Evolutionary conservation across 2,888 invertebrate species (phyloP).

Genomic region (Nomada fucata): DNA sequence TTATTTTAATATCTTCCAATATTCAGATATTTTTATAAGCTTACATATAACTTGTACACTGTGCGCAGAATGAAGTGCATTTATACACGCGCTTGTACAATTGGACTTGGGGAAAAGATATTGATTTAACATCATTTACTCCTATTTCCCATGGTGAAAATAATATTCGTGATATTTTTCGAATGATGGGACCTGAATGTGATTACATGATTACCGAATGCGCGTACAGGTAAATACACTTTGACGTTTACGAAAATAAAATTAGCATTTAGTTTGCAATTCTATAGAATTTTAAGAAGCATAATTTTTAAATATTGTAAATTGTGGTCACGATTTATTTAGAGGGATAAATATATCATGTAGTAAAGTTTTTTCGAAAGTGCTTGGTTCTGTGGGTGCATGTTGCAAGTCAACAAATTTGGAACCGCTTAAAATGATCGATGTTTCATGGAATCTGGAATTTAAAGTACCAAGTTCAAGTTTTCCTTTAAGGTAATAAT

Average conservation of each 20-base stretch:
- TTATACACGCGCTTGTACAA: constrained; percentile 42
- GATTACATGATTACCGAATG: constrained; percentile 40
- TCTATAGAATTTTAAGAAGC: background rate
- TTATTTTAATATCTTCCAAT: background rate
- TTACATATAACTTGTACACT: no score
- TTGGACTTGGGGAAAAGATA: constrained; percentile 27
- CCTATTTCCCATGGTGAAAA: background rate
- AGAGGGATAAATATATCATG: constrained; percentile 41
- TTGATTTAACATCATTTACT: background rate
- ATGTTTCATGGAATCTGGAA: constrained; percentile 43
- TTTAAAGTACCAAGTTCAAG: constrained; percentile 28
- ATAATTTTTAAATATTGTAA: background rate
- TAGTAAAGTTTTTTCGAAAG: constrained; percentile 44
- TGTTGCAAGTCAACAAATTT: constrained; percentile 62
- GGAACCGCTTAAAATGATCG: constrained; percentile 11
- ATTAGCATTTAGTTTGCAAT: no score
- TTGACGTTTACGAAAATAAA: no score
- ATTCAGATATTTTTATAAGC: no score
- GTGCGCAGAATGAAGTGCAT: constrained; percentile 27
- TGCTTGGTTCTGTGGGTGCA: constrained; percentile 51
- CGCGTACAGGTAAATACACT: constrained; percentile 53
- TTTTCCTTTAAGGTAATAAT: constrained; percentile 62
- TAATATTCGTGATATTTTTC: constrained; percentile 13
- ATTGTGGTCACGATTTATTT: background rate
- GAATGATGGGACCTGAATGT: no score